phyloP scores from a whole-genome alignment of 2,888 invertebrate species.

The Tinea pellionella region DNA sequence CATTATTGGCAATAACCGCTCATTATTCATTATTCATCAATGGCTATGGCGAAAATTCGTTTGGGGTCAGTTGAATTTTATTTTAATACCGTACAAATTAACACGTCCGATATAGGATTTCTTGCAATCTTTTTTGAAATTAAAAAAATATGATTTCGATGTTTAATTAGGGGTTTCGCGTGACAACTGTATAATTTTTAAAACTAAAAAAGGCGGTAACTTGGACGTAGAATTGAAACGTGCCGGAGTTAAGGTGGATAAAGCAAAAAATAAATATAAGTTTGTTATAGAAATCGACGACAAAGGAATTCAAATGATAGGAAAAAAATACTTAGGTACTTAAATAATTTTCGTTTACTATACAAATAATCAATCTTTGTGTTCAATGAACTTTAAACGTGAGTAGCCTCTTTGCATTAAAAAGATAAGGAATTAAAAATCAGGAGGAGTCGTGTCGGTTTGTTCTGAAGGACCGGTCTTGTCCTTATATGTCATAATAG shows the following conservation, averaged over 20 bases:
- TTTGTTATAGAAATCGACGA: no score
- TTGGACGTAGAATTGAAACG: no score
- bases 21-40: neutral
- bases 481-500: conserved; percentile 1
- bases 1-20: conserved; percentile 4
- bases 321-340: no score
- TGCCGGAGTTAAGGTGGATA: no score
- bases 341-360: no score
- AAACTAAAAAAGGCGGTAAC: no score
- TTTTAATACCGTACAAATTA: neutral
- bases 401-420: neutral
- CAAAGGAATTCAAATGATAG: no score
- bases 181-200: no score
- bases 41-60: neutral
- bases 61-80: neutral
- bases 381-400: neutral
- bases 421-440: conserved; percentile 7
- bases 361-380: neutral
- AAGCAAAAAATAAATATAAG: no score
- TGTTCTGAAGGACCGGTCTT: neutral
- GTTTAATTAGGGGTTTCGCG: no score
- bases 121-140: neutral
- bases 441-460: conserved; percentile 7
- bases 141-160: no score
- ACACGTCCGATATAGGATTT: neutral